These are phyloP conservation scores for Nesospiza acunhae DNA, from an alignment of 2,113 vertebrate genomes.

Conservation along the genomic window DNA sequence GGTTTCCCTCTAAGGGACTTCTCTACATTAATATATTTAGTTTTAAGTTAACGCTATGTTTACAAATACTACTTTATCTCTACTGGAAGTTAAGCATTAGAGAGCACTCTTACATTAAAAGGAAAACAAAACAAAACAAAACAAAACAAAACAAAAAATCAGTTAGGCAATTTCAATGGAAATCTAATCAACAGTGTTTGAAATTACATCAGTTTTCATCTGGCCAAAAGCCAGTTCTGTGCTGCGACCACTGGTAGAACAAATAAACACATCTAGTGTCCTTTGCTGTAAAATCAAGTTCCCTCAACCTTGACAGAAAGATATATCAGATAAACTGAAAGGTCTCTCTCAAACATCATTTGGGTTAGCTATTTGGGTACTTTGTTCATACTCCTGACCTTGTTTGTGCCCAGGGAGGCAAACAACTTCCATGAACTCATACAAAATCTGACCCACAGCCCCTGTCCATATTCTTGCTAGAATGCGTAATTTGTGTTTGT, in stretches of 20 bases:
- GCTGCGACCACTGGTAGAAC: not conserved
- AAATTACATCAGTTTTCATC: not conserved
- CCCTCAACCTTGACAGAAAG: not conserved
- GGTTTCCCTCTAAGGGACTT: not conserved
- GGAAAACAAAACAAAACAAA: not conserved
- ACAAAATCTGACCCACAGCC: not conserved
- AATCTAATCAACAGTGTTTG: not conserved
- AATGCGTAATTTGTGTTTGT: not conserved
- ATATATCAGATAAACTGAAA: not conserved
- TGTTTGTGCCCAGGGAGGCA: not conserved
- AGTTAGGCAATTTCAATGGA: not conserved
- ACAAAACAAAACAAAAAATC: not conserved
- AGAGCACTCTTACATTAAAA: not conserved
- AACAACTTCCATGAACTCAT: not conserved
- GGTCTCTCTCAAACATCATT: not conserved
- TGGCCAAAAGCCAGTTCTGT: not conserved
- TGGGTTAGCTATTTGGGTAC: not conserved
- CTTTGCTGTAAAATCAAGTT: not conserved
- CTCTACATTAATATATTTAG: not conserved
- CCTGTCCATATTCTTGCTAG: accelerated
- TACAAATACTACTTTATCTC: not conserved
- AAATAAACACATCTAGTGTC: not conserved
- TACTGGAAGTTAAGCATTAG: not conserved
- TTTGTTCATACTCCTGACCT: not conserved
- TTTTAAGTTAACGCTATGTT: not conserved